These are phyloP conservation scores for Microctonus brassicae DNA, from an alignment of 2,888 invertebrate species.

Conservation along the genomic window DNA sequence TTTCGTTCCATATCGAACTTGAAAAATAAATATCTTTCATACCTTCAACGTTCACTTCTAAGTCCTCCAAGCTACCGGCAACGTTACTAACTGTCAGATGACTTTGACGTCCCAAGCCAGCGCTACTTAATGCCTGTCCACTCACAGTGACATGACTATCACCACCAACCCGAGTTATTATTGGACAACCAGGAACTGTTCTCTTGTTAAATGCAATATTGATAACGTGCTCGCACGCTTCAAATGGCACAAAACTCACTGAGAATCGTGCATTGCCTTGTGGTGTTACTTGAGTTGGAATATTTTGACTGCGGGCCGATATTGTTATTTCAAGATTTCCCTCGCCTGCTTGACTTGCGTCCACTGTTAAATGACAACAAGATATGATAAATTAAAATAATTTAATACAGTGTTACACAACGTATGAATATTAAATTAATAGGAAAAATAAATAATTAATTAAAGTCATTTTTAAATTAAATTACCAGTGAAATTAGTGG, in stretches of 20 bases:
- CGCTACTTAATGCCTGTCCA: constrained; percentile 73
- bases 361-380: constrained; percentile 73
- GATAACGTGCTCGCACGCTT: constrained; percentile 93
- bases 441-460: constrained; percentile 75
- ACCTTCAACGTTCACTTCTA: constrained; percentile 98
- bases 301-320: constrained; percentile 91
- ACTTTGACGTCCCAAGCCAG: constrained; percentile 67
- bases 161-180: constrained; percentile 83
- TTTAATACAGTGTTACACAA: not conserved
- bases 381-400: not conserved
- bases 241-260: constrained; percentile 96
- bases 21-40: constrained; percentile 62
- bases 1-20: no score
- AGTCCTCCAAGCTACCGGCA: constrained; percentile 90
- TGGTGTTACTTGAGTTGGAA: constrained; percentile 95
- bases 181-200: constrained; percentile 89
- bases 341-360: constrained; percentile 96
- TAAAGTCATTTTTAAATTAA: constrained; percentile 9
- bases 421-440: constrained; percentile 61
- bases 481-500: constrained; percentile 87
- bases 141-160: constrained; percentile 74
- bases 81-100: constrained; percentile 74
- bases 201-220: constrained; percentile 98
- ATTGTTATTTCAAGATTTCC: constrained; percentile 98
- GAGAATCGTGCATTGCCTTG: constrained; percentile 92